Evolutionary conservation across 2,113 vertebrate genomes (phyloP), one percentile per base, ranked within the genome.

Genomic region (Blennius ocellaris): DNA sequence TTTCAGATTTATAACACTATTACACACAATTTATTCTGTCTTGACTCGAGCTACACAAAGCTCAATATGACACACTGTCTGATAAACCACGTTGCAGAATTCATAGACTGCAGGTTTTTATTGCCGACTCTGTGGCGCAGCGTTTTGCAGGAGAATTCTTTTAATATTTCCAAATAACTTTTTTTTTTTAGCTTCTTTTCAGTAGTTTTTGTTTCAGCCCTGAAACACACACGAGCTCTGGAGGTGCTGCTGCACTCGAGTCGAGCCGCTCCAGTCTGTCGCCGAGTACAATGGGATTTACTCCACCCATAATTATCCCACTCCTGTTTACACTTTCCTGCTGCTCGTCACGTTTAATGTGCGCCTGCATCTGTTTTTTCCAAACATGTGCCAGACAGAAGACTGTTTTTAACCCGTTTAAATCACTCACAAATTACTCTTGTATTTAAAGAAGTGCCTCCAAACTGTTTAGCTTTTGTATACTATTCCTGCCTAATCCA

Each of bases 221-320:
- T 11, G 21, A 30, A 30, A 43, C 11, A 57, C 69, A 56, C 43
- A 3, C 21, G 16, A 47, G 6, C 12, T 43, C 41, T 43, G 10
- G 10, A 11, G 43, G 10, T 11, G 10, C 38, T 48, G 11, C 5
- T 14, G 40, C 21, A 30, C 21, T 30, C 21, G 21, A 30, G 21
- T 30, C 2, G 21, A 30, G 4, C 21, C 21, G 21, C 21, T 30
- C 71, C 73, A 7, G 8, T 63, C 81, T 65, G 54, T 43, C 60
- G 37, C 48, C 14, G 17, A 37, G 45, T 12, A 89, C 87, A 89
- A 90, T 84, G 51, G 81, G 76, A 69, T 82, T 83, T 72, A 75
- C 73, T 76, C 83, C 87, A 86, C 78, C 88, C 83, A 73, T 83
- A 84, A 85, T 89, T 86, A 78, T 83, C 61, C 73, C 52, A 8